Base-by-base conservation (phyloP, 2,113 vertebrate species). In the Panthera leo region DNA sequence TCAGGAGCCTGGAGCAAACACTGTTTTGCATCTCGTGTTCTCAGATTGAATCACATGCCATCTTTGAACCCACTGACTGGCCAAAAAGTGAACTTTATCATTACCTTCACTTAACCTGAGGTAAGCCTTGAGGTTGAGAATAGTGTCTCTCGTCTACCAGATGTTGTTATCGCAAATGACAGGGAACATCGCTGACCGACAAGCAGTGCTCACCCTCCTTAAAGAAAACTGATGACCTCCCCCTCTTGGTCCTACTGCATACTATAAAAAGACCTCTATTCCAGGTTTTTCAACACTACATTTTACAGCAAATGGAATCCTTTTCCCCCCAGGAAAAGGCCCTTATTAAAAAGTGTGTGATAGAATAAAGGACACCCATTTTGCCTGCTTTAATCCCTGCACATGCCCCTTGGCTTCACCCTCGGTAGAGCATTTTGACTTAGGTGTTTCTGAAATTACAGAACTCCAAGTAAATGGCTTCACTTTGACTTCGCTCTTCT, bases 281-380 rank as follows among this genome's bases (percentile, higher is more conserved):
- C 34, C 85, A 58, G 82, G 29, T 53, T 92, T 88, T 87, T 61
- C 89, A 89, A 85, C 36, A 55, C 29, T 53, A 3, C 25, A 80
- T 88, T 97, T 96, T 93, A 82, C 23, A 93, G 76, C 1, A 19
- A 88, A 73, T 34, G 31, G 58, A 76, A 61, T 63, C 78, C 82
- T 95, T 94, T 93, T 79, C 89, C 67, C 80, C 48, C 31, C 45
- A 45, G 45, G 45, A 45, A 45, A 45, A 45, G 45, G 75, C 55
- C 84, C 84, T 96, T 92, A 48, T 91, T 97, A 76, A 96, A 80
- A 92, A 65, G 58, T 76, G 51, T 94, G 42, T 87, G 70, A 75
- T 82, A 82, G 39, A 76, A 87, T 94, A 75, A 95, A 97, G 67
- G 75, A 97, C 84, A 70, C 85, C 75, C 42, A 61, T 95, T 97